Percentiles rank a stretch among this genome's conserved stretches.
Conservation (phyloP, 2,113 vertebrate genomes). For the Piprites chloris region DNA sequence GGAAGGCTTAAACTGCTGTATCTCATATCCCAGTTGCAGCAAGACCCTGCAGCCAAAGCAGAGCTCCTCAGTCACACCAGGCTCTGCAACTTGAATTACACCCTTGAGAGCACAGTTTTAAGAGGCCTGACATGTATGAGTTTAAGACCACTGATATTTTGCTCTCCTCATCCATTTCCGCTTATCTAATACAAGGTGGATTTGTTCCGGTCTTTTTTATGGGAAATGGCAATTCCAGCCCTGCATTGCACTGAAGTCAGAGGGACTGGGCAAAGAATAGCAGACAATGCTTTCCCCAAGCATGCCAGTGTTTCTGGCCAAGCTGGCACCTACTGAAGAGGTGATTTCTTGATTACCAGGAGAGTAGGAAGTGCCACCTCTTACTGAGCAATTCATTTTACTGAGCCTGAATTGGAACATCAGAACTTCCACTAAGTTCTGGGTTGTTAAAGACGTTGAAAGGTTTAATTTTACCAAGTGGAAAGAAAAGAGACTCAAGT, state of each 20-base stretch:
- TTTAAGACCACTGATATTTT: background rate
- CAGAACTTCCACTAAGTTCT: background rate
- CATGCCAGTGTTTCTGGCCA: background rate
- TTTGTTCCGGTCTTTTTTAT: background rate
- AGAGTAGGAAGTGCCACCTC: background rate
- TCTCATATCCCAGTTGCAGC: background rate
- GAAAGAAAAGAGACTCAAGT: background rate
- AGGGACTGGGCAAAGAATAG: background rate
- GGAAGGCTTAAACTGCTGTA: background rate
- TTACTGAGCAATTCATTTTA: background rate
- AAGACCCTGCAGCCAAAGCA: background rate
- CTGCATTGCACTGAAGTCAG: background rate
- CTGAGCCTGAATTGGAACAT: background rate
- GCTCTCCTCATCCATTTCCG: background rate
- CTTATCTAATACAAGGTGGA: background rate
- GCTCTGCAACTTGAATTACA: background rate
- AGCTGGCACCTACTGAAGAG: background rate
- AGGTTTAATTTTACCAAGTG: background rate
- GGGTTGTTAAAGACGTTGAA: background rate
- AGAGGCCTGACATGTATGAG: accelerated
- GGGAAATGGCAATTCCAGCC: background rate
- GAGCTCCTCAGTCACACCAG: background rate
- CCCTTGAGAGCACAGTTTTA: background rate
- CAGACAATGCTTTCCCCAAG: background rate
- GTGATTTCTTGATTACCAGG: background rate